A percentile compares a stretch with the other conserved stretches of the same genome.
Conservation (phyloP, 2,888 invertebrate species). For the Serrognathus titanus region DNA sequence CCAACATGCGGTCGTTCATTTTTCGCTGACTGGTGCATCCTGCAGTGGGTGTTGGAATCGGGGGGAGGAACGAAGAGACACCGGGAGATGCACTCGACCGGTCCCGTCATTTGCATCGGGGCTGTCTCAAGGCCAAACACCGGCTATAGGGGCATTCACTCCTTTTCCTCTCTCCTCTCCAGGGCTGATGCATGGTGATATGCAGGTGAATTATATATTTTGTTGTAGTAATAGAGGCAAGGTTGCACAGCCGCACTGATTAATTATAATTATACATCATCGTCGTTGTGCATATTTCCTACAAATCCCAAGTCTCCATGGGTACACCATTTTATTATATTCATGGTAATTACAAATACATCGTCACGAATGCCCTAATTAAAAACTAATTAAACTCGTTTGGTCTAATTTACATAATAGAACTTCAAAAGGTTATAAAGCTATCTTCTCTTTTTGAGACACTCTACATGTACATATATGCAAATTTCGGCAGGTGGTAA, state of each 20-base stretch:
- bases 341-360: too few relatives aligned
- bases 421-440: too few relatives aligned
- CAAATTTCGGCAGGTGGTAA: too few relatives aligned
- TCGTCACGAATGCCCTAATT: too few relatives aligned
- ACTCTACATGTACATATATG: too few relatives aligned
- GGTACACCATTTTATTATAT: too few relatives aligned
- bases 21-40: constrained; percentile 9
- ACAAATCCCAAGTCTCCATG: too few relatives aligned
- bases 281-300: neutral
- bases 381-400: too few relatives aligned
- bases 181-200: constrained; percentile 18
- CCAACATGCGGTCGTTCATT: constrained; percentile 17
- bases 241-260: constrained; percentile 19
- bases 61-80: constrained; percentile 14
- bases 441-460: too few relatives aligned
- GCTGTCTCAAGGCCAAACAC: constrained; percentile 32
- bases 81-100: constrained; percentile 31
- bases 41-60: constrained; percentile 2
- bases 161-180: constrained; percentile 17
- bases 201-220: constrained; percentile 16
- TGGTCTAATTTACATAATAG: too few relatives aligned
- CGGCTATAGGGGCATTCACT: constrained; percentile 30
- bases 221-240: constrained; percentile 13
- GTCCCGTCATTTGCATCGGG: constrained; percentile 30
- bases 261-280: constrained; percentile 21